phyloP scores from a whole-genome alignment of 2,888 invertebrate species.

The Dryococelus australis region DNA sequence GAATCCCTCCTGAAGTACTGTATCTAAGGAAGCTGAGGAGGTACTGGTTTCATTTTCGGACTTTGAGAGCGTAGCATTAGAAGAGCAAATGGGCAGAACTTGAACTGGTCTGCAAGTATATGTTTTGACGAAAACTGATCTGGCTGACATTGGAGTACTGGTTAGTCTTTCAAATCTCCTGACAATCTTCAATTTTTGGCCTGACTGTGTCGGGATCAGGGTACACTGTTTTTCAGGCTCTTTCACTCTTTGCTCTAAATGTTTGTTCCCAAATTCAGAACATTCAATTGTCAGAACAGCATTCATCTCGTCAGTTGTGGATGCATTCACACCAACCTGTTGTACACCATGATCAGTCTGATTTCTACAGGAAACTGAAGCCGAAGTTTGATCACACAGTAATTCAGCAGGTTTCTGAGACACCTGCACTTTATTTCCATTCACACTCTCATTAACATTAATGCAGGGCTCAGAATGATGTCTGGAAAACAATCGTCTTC shows the following conservation, averaged over 20 bases:
- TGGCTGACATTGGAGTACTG: not conserved
- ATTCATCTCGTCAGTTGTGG: not conserved
- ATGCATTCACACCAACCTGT: not conserved
- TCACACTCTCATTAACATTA: not conserved
- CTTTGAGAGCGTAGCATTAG: not conserved
- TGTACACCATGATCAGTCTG: not conserved
- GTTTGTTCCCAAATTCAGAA: not conserved
- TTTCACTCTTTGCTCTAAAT: not conserved
- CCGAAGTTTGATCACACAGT: not conserved
- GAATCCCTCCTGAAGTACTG: not conserved
- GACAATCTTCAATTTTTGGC: slow-evolving; percentile 1
- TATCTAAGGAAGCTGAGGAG: not conserved
- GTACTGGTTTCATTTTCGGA: not conserved
- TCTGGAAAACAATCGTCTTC: slow-evolving; percentile 3
- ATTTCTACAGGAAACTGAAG: not conserved
- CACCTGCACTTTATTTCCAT: not conserved
- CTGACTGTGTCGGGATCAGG: not conserved
- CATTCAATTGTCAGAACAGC: not conserved
- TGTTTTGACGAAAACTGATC: not conserved
- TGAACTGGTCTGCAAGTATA: not conserved
- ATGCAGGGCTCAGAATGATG: slow-evolving; percentile 20
- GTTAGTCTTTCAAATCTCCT: not conserved
- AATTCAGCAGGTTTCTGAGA: not conserved
- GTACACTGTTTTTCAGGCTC: not conserved
- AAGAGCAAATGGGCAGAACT: not conserved